Conservation (phyloP, 2,113 vertebrate genomes). For the Bagarius yarrelli region DNA sequence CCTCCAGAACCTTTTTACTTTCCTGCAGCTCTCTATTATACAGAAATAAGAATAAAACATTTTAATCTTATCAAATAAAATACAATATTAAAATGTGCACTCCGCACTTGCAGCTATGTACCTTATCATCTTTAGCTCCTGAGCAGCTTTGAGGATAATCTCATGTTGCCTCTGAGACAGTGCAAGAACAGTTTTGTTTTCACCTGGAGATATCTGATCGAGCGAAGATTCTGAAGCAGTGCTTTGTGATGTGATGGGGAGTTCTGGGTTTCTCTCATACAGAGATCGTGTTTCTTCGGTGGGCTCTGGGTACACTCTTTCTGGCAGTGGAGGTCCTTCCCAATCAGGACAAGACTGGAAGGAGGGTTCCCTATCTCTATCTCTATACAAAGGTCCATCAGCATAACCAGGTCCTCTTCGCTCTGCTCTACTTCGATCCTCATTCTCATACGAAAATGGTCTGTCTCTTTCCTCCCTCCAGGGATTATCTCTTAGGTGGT, state of each 20-base stretch:
- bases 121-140: constrained; percentile 97
- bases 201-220: constrained; percentile 68
- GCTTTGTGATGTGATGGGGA: constrained; percentile 57
- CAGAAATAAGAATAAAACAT: constrained; percentile 11
- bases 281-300: constrained; percentile 64
- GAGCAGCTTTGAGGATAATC: constrained; percentile 98
- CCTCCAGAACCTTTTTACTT: constrained; percentile 51
- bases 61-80: not conserved
- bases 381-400: constrained; percentile 75
- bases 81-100: not conserved
- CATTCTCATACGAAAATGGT: constrained; percentile 79
- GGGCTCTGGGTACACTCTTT: constrained; percentile 62
- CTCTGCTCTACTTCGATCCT: constrained; percentile 77
- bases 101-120: constrained; percentile 56
- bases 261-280: constrained; percentile 72
- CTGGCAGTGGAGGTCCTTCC: constrained; percentile 74
- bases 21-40: constrained; percentile 70
- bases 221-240: constrained; percentile 70
- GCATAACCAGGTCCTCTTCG: constrained; percentile 83
- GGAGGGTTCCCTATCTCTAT: constrained; percentile 74
- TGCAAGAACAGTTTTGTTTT: constrained; percentile 80
- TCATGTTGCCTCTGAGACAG: constrained; percentile 97
- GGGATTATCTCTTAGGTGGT: constrained; percentile 79
- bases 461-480: constrained; percentile 83
- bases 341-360: constrained; percentile 78